phyloP scores from a whole-genome alignment of 2,797 vertebrate genomes.

The Phaenicophaeus curvirostris region DNA sequence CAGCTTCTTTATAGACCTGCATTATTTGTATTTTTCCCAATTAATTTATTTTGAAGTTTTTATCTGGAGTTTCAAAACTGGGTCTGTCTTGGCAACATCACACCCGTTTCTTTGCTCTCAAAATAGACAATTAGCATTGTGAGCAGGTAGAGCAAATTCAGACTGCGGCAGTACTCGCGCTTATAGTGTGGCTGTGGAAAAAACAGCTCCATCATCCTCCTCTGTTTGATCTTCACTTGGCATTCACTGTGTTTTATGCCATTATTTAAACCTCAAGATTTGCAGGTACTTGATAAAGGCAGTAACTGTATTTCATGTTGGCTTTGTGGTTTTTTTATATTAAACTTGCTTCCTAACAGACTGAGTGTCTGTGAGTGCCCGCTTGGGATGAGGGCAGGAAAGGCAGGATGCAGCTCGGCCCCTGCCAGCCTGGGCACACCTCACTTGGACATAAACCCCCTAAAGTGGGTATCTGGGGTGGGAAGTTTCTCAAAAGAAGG shows the following conservation, averaged over 20 bases:
- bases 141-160: fast-evolving
- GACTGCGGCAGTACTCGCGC: fast-evolving
- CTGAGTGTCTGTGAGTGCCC: fast-evolving
- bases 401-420: not conserved
- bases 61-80: not conserved
- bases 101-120: too few relatives aligned
- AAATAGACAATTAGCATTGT: fast-evolving
- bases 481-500: fast-evolving
- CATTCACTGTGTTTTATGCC: fast-evolving
- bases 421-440: not conserved
- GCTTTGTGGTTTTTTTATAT: fast-evolving
- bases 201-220: fast-evolving
- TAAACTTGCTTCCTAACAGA: not conserved
- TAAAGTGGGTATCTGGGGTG: fast-evolving
- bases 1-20: fast-evolving
- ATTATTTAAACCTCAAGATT: not conserved
- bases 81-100: fast-evolving
- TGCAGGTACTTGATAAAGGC: fast-evolving
- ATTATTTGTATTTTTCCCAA: fast-evolving
- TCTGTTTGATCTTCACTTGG: fast-evolving
- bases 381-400: too few relatives aligned
- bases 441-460: fast-evolving
- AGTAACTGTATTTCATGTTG: fast-evolving
- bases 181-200: fast-evolving
- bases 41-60: not conserved